Evolutionary conservation across 35 echinoderm and acorn worm species (phyloP).

Genomic region (Heliocidaris erythrogramma): DNA sequence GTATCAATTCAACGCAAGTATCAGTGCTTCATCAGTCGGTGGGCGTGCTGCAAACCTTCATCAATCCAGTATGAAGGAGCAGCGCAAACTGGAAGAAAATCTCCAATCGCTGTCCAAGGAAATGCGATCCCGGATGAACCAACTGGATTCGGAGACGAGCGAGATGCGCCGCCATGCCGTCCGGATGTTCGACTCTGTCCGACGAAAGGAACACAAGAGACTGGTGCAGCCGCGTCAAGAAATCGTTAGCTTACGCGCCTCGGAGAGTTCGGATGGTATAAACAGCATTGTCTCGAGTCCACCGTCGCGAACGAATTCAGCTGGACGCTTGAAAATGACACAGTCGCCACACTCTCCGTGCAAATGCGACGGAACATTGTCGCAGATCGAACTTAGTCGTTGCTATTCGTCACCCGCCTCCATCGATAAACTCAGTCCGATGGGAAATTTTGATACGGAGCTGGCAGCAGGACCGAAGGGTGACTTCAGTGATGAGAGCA

Average conservation of each 20-base stretch:
- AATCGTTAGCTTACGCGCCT: background rate
- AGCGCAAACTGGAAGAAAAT: constrained; percentile 31
- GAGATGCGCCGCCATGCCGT: constrained; percentile 17
- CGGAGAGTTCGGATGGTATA: background rate
- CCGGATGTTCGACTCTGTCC: constrained; percentile 18
- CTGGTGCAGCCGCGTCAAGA: background rate
- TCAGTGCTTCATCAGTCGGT: background rate
- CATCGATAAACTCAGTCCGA: background rate
- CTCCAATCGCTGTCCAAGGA: constrained; percentile 11
- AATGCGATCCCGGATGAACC: constrained; percentile 33
- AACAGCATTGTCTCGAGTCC: background rate
- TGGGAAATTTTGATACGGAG: background rate
- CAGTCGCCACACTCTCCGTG: too few relatives aligned
- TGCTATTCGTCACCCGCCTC: constrained; percentile 23
- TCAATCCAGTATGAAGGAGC: background rate
- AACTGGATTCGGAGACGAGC: constrained; percentile 40
- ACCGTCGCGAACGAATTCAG: background rate
- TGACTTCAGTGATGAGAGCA: constrained; percentile 40
- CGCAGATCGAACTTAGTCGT: background rate
- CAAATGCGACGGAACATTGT: background rate
- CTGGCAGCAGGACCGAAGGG: background rate
- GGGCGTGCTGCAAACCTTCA: background rate
- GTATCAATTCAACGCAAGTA: background rate
- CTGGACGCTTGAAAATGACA: background rate
- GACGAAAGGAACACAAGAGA: constrained; percentile 42